These are phyloP conservation scores for Eupithecia dodoneata DNA, from an alignment of 2,888 invertebrate species.

Conservation along the genomic window DNA sequence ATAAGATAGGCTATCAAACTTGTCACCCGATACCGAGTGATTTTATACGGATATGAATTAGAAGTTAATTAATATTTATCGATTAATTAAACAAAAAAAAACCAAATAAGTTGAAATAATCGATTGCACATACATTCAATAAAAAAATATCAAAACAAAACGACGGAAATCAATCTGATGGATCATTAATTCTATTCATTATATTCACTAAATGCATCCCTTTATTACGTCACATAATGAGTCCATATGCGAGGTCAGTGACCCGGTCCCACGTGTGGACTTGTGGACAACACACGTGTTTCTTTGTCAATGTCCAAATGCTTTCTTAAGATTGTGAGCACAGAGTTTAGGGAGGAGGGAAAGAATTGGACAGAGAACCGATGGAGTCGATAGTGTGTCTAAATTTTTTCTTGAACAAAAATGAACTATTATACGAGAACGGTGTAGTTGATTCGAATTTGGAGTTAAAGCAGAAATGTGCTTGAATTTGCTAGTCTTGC, in stretches of 20 bases:
- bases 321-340: conserved; percentile 67
- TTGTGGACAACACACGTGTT: conserved; percentile 71
- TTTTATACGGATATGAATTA: not conserved
- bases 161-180: conserved; percentile 36
- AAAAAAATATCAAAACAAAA: conserved; percentile 11
- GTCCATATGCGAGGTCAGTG: conserved; percentile 67
- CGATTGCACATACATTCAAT: not conserved
- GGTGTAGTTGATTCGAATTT: not conserved
- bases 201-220: conserved; percentile 41
- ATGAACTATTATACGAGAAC: not conserved
- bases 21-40: not conserved
- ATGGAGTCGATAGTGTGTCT: not conserved
- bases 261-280: conserved; percentile 73
- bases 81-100: not conserved
- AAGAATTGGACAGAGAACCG: conserved; percentile 43
- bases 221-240: conserved; percentile 51
- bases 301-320: conserved; percentile 70
- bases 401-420: not conserved
- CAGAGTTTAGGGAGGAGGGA: conserved; percentile 69
- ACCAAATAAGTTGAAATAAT: not conserved
- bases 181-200: conserved; percentile 38
- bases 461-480: not conserved
- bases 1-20: too few species aligned
- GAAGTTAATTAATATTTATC: not conserved
- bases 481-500: not conserved